Base-by-base conservation (phyloP, 2,888 invertebrate species). In the Gibbula magus region DNA sequence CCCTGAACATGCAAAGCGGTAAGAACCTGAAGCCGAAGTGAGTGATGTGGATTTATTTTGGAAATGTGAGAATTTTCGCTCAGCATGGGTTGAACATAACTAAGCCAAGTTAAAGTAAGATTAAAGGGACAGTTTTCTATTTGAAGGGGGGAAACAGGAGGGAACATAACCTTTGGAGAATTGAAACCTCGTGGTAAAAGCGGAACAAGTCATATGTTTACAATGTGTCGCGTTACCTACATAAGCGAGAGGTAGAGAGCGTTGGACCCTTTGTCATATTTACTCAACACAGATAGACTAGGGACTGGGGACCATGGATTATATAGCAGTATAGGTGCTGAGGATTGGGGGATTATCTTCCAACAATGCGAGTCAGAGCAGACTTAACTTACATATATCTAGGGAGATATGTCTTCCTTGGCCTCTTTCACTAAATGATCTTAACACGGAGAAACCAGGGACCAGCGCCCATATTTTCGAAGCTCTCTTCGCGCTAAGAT, bases 81-180 rank as follows among this genome's bases (percentile, higher is more conserved):
- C 61, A 61, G 61, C 61, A 61, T 61, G 61, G 29, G 61, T 13
- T 61, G 29, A 25, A 61, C 61, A 29, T 25, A 8, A 13, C 61
- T 61, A 61, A 61, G 22, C 61, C 61, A 29, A 61, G 61, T 61
- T 61, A 61, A 61, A 61, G 61, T 61, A 25, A 2, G 61, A 61
- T 61, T 61, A 61, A 61, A 61, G 61, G 25, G 56, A 22, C 61
- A 25, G 61, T 61, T 61, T 25, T 8, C 16, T 10, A 61, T 61
- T 61, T 61, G 61, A 61, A 61, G 61, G 61, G 13, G 61, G 13
- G 25, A 29, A 61, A 61, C 25, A 29, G 61, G 61, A 4, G 61
- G 61, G 25, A 61, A 61, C 25, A 29, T 25, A 16, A 29, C 61
- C 29, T 25, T 16, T 25, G 16, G 25, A 29, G 61, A 25, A 29